phyloP scores from a whole-genome alignment of 2,797 vertebrate species.

The Pseudomugil tenellus region DNA sequence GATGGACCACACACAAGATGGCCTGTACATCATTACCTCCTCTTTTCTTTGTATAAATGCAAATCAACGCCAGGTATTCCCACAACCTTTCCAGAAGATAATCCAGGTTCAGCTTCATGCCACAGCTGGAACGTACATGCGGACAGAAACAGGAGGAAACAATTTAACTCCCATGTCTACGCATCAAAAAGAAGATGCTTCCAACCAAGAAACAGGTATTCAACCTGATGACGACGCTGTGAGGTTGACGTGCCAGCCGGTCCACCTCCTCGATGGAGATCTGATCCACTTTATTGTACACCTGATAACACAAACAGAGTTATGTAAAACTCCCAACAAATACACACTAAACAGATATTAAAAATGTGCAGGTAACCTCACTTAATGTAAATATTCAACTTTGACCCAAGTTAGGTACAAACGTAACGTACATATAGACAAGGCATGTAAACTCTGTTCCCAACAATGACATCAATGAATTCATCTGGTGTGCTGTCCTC shows the following conservation, averaged over 20 bases:
- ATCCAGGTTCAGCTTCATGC: conserved; percentile 98
- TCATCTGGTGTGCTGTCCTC: conserved; percentile 96
- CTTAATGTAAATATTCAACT: not conserved
- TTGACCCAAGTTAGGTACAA: not conserved
- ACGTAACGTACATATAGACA: conserved; percentile 91
- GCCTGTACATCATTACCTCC: conserved; percentile 83
- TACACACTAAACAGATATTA: not conserved
- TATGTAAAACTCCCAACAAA: not conserved
- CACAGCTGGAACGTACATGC: conserved; percentile 83
- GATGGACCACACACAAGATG: not conserved
- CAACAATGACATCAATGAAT: conserved; percentile 97
- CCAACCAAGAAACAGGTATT: conserved; percentile 1
- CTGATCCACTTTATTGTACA: conserved; percentile 99
- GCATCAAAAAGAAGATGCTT: not conserved
- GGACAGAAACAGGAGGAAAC: not conserved
- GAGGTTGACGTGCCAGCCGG: conserved; percentile 88
- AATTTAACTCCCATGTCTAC: not conserved
- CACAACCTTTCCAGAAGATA: conserved; percentile 94
- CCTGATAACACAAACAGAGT: conserved; percentile 77
- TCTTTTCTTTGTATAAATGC: conserved; percentile 98
- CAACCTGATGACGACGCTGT: conserved; percentile 97
- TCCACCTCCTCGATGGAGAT: conserved; percentile 98
- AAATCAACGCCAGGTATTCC: conserved; percentile 96
- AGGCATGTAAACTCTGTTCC: conserved; percentile 98
- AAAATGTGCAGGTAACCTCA: not conserved